Evolutionary conservation across 2,797 vertebrate species (phyloP), one percentile per base, ranked within the genome.

Genomic region (Epinephelus awoara): DNA sequence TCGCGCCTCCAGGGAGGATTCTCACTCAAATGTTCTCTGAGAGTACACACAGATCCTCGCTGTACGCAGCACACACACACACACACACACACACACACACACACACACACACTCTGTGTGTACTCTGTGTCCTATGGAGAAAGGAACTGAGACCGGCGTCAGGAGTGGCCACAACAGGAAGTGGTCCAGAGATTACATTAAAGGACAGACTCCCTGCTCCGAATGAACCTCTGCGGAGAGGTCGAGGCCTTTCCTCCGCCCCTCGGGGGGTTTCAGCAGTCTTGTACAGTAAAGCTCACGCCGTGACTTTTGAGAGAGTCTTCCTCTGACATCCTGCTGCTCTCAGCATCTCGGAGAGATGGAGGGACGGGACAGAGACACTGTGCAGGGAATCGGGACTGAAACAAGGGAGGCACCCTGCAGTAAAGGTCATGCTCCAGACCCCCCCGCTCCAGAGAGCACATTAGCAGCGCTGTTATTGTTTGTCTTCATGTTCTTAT

Each of bases 151-250:
- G 66, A 38, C 85, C 25, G 71, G 82, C 49, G 75, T 85, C 76
- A 23, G 83, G 83, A 77, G 85, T 86, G 71, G 71, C 80, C 85
- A 77, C 75, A 83, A 83, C 80, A 88, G 90, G 86, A 91, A 85
- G 84, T 67, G 68, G 50, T 77, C 40, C 38, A 67, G 47, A 68
- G 72, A 79, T 80, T 64, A 79, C 56, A 77, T 84, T 76, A 80
- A 83, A 84, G 17, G 50, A 84, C 15, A 11, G 75, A 84, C 76
- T 72, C 76, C 70, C 17, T 10, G 58, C 66, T 79, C 55, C 38
- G 54, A 76, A 19, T 82, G 63, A 83, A 75, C 81, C 25, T 68
- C 19, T 62, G 17, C 67, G 8, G 46, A 25, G 71, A 75, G 77
- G 47, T 67, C 1, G 9, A 58, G 58, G 67, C 67, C 77, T 75